A percentile compares a stretch with the other conserved stretches of the same genome.
These are phyloP conservation scores for Microhierax caerulescens DNA, from an alignment of 2,797 vertebrate genomes.

Conservation along the genomic window DNA sequence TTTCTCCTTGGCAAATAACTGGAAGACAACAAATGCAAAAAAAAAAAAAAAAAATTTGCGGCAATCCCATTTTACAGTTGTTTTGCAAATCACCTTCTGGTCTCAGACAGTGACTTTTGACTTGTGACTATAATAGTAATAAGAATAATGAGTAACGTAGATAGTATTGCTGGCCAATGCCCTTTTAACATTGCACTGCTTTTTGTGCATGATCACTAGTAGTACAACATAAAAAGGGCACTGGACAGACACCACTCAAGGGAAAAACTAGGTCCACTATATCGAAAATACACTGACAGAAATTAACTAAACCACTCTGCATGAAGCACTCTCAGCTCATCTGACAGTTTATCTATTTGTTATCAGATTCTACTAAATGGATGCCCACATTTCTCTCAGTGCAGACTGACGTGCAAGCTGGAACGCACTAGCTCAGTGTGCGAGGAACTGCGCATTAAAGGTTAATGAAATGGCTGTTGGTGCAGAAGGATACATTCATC, in stretches of 20 bases:
- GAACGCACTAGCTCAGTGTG: not conserved
- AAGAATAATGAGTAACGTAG: not conserved
- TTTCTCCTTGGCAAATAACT: not conserved
- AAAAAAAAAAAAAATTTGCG: no score
- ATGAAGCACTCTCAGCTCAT: not conserved
- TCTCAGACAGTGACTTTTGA: not conserved
- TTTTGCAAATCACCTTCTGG: not conserved
- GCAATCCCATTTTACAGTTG: not conserved
- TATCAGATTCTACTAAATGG: not conserved
- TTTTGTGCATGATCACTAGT: constrained; percentile 81
- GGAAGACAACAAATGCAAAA: not conserved
- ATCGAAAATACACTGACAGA: not conserved
- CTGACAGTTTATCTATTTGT: not conserved
- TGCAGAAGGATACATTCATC: not conserved
- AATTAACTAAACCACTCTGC: not conserved
- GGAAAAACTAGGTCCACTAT: not conserved
- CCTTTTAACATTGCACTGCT: constrained; percentile 89
- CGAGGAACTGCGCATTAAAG: not conserved
- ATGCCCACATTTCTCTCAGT: not conserved
- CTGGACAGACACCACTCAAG: constrained; percentile 75
- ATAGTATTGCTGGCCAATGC: constrained; percentile 80
- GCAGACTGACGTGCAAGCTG: not conserved
- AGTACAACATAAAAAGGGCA: constrained; percentile 86
- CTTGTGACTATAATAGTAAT: not conserved
- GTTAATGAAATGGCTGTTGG: not conserved